These are phyloP conservation scores for Anorthoa munda DNA, from an alignment of 2,888 invertebrate genomes.

Conservation along the genomic window DNA sequence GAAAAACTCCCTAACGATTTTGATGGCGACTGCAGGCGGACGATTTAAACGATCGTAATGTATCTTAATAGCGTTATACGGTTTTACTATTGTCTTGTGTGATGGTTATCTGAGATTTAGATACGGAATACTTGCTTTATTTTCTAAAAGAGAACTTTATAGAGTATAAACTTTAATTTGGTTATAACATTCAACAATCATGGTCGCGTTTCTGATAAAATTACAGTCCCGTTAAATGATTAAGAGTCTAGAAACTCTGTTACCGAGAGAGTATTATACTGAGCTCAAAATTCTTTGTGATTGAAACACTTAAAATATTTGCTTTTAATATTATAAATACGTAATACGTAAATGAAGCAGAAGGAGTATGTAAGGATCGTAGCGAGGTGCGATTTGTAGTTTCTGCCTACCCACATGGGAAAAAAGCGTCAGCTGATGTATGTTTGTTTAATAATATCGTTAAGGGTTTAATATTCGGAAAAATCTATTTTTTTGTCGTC, in stretches of 20 bases:
- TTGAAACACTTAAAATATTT: background rate
- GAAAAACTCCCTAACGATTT: constrained; percentile 65
- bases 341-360: too few species aligned
- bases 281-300: background rate
- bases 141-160: constrained; percentile 10
- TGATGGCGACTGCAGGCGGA: constrained; percentile 61
- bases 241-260: background rate
- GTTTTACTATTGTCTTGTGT: constrained; percentile 57
- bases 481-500: too few species aligned
- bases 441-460: too few species aligned
- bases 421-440: too few species aligned
- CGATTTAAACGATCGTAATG: constrained; percentile 64
- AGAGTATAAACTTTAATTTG: constrained; percentile 15
- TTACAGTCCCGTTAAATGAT: background rate
- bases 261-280: too few species aligned
- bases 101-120: constrained; percentile 48
- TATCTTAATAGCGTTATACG: constrained; percentile 55
- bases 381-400: too few species aligned
- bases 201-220: background rate
- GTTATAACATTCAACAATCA: background rate
- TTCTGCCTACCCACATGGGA: too few species aligned
- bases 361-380: too few species aligned
- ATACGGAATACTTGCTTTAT: constrained; percentile 29
- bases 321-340: too few species aligned
- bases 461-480: too few species aligned